Evolutionary conservation across 2,797 vertebrate genomes (phyloP).

Genomic region (Muraenolepis orangiensis): DNA sequence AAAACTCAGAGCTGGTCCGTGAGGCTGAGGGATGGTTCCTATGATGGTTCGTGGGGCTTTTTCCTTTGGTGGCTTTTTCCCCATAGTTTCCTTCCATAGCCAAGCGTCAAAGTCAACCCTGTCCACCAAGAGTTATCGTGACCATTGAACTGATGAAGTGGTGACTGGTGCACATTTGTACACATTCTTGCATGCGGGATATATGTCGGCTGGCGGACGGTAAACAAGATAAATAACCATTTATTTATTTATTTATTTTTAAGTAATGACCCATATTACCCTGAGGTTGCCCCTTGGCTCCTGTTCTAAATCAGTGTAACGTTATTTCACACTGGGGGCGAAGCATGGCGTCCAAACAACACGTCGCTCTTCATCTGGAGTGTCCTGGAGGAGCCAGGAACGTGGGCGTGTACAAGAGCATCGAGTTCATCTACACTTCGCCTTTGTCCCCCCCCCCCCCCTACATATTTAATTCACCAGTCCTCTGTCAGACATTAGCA

Average conservation of each 20-base stretch:
- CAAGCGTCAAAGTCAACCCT: neutral
- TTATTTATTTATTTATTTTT: too few species aligned
- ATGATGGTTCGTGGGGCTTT: neutral
- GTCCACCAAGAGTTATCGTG: neutral
- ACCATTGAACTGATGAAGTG: neutral
- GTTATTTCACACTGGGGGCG: too few species aligned
- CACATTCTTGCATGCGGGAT: neutral
- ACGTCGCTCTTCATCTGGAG: neutral
- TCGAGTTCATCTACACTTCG: slow-evolving; percentile 50
- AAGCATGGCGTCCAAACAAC: too few species aligned
- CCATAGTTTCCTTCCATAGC: too few species aligned
- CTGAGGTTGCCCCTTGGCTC: neutral
- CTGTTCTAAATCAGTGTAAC: too few species aligned
- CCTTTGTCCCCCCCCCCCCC: slow-evolving; percentile 65
- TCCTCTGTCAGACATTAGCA: slow-evolving; percentile 53
- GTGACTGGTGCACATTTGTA: neutral
- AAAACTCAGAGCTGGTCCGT: neutral
- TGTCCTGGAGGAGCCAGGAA: neutral
- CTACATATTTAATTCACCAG: slow-evolving; percentile 56
- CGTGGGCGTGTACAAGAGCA: slow-evolving; percentile 32
- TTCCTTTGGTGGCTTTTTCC: too few species aligned
- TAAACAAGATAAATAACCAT: too few species aligned
- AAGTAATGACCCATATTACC: neutral
- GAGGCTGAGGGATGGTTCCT: neutral
- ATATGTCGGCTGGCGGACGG: too few species aligned